phyloP scores from a whole-genome alignment of 1,140 invertebrate species.

The Drosophila nasuta region DNA sequence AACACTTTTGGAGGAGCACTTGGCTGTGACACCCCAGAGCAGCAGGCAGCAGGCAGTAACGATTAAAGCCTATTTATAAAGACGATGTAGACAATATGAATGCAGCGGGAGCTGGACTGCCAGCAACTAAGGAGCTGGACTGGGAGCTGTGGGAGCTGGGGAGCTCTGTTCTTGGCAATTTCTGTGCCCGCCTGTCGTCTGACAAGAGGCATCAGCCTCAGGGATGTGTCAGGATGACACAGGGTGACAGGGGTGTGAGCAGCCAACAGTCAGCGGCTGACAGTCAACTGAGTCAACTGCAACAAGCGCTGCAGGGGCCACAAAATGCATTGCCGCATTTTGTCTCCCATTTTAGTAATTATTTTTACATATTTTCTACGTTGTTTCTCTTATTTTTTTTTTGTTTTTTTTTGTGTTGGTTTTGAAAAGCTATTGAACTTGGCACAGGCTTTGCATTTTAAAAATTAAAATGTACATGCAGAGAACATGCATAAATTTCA shows the following conservation, averaged over 20 bases:
- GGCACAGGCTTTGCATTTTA: conserved; percentile 73
- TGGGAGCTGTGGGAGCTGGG: background rate
- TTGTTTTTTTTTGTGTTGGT: conserved; percentile 9
- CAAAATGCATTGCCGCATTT: conserved; percentile 61
- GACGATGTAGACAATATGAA: conserved; percentile 1
- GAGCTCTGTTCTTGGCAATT: conserved; percentile 16
- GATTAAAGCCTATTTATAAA: conserved; percentile 71
- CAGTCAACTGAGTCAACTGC: conserved; percentile 26
- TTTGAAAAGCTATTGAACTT: conserved; percentile 77
- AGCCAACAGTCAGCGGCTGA: background rate
- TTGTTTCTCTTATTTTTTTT: conserved; percentile 16
- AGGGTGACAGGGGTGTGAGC: conserved; percentile 9
- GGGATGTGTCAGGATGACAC: background rate
- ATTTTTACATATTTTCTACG: conserved; percentile 54
- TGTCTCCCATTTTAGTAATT: conserved; percentile 70
- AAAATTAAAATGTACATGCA: conserved; percentile 59
- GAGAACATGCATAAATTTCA: conserved; percentile 44
- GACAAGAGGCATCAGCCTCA: background rate
- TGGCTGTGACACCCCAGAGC: conserved; percentile 45
- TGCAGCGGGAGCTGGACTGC: conserved; percentile 12
- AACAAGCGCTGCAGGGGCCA: conserved; percentile 66
- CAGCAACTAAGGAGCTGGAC: background rate
- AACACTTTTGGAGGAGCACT: conserved; percentile 58
- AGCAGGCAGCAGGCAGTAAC: conserved; percentile 24
- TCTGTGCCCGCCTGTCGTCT: background rate